phyloP scores from a whole-genome alignment of 2,797 vertebrate genomes.

The Mus spretus region DNA sequence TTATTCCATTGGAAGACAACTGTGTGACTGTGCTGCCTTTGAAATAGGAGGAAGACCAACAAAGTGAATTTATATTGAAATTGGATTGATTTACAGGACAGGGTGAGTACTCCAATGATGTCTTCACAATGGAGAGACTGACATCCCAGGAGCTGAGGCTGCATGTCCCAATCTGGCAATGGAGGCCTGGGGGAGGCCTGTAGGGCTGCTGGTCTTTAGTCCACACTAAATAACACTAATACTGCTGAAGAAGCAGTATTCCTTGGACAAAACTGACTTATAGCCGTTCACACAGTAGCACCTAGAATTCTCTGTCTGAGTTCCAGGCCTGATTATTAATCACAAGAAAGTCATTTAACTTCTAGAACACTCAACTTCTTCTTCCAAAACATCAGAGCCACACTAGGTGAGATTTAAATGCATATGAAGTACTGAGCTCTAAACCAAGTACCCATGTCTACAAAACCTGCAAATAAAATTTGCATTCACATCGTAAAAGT shows the following conservation, averaged over 20 bases:
- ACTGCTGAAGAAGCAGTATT: background rate
- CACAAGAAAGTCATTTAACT: background rate
- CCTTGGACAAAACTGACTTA: background rate
- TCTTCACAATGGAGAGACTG: background rate
- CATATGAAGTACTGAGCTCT: background rate
- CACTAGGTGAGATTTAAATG: background rate
- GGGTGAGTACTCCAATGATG: background rate
- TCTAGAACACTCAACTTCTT: background rate
- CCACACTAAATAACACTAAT: no score
- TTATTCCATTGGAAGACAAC: background rate
- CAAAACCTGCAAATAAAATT: conserved; percentile 23
- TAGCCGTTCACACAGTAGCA: background rate
- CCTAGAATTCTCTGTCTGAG: background rate
- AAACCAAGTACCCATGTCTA: background rate
- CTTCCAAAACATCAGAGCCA: background rate
- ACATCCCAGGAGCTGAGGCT: background rate
- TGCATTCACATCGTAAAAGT: background rate
- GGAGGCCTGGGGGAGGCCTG: background rate
- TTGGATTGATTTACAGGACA: background rate
- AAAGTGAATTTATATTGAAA: background rate
- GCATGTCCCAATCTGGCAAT: background rate
- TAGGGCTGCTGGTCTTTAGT: background rate
- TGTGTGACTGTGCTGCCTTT: background rate
- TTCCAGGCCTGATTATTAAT: background rate
- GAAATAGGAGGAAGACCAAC: background rate